Evolutionary conservation across 2,888 invertebrate genomes (phyloP).

Genomic region (Girardia tigrina): DNA sequence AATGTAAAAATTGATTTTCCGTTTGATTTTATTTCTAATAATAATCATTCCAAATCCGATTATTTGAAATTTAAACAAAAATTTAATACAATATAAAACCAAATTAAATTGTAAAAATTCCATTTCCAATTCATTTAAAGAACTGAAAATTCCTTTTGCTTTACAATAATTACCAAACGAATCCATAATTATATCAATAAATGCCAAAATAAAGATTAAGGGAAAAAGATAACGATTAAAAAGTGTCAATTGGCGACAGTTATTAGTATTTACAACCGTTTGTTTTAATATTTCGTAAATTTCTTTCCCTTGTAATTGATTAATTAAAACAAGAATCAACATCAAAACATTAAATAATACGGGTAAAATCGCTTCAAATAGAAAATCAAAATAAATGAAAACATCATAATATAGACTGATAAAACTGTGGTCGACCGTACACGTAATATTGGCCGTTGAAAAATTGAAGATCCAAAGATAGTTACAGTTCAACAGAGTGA

Average conservation of each 20-base stretch:
- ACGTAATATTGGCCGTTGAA: neutral
- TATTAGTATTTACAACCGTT: neutral
- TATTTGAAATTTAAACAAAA: conserved; percentile 9
- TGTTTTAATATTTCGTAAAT: neutral
- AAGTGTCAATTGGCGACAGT: neutral
- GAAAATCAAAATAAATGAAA: neutral
- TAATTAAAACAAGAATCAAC: neutral
- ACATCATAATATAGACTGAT: neutral
- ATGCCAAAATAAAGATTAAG: neutral
- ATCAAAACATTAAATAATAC: neutral
- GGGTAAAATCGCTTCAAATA: neutral
- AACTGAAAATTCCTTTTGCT: neutral
- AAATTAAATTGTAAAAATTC: neutral
- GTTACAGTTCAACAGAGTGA: neutral
- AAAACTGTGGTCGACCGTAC: neutral
- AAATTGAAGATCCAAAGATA: neutral
- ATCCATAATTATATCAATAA: neutral
- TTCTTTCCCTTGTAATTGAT: neutral
- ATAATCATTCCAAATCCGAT: neutral
- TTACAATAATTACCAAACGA: neutral
- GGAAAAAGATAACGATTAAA: neutral
- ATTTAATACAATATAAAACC: neutral
- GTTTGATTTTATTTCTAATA: neutral
- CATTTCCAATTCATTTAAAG: neutral
- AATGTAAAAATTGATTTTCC: neutral